Base-by-base conservation (phyloP, 2,113 vertebrate species). In the Grallaria varia region DNA sequence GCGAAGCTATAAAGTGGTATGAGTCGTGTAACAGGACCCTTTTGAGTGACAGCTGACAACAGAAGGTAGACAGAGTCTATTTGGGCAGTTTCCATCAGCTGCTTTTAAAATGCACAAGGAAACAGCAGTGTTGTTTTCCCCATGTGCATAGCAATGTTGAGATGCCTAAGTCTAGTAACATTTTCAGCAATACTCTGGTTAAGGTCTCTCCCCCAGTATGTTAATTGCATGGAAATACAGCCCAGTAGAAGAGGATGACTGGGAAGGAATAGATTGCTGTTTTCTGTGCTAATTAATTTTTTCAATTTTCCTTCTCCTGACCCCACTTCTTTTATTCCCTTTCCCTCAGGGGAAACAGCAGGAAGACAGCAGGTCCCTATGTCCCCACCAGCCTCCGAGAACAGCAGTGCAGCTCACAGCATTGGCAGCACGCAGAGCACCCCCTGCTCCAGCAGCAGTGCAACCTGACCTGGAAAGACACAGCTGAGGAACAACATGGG, bases 361-460 rank as follows among this genome's bases (percentile, higher is more conserved):
- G 97, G 98, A 84, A 96, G 97, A 16, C 99, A 98, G 97, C 98
- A 97, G 85, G 98, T 98, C 28, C 98, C 98, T n/a, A 98, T 98
- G 1, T 98, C 98, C 4, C 98, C 97, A 0, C 98, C 99, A 0
- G 98, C 97, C 91, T 99, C 99, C 0, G 99, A 99, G 84, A 99
- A 99, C 98, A 99, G 99, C 98, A 99, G 99, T 0, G 98, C 99
- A 0, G 99, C 99, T 1, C 99, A 98, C 97, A 99, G 99, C 89
- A 99, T 99, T 0, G 99, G 99, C 97, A 99, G 99, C 98, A 99
- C 99, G 0, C 99, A 99, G 91, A 99, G 99, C 98, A 99, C 99
- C 0, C 99, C 99, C 33, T 99, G 99, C 84, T 99, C 99, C 86
- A 99, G 99, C 98, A 99, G 98, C 98, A 99, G 99, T 90, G 98